A percentile compares a stretch with the other conserved stretches of the same genome.
Conservation (phyloP, 2,797 vertebrate species). For the Nannoperca australis region DNA sequence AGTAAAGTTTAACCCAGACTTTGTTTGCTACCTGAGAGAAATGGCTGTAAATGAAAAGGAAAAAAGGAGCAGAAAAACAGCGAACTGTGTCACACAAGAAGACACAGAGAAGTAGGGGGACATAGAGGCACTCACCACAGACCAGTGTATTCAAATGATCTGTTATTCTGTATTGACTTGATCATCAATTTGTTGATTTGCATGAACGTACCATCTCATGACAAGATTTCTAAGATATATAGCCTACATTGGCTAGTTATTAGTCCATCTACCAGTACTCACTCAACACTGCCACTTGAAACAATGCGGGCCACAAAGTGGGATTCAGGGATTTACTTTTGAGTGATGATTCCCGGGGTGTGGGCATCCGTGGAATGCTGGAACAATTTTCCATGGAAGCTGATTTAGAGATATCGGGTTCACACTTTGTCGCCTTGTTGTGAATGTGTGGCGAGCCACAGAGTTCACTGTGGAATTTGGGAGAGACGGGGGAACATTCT, state of each 20-base stretch:
- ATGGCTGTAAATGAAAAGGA: neutral
- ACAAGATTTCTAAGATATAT: conserved; percentile 3
- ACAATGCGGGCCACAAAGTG: conserved; percentile 21
- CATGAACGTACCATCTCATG: neutral
- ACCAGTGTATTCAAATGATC: neutral
- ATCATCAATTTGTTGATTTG: conserved; percentile 5
- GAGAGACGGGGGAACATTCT: too few relatives aligned
- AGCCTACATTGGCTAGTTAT: neutral
- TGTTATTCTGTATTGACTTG: neutral
- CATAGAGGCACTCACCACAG: neutral
- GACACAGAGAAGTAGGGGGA: neutral
- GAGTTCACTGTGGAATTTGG: conserved; percentile 53
- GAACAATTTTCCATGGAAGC: conserved; percentile 66
- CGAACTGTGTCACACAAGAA: neutral
- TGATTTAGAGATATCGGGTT: conserved; percentile 56
- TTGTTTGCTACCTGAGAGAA: conserved; percentile 12
- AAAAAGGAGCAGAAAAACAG: neutral
- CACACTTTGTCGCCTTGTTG: conserved; percentile 46
- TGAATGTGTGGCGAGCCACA: conserved; percentile 67
- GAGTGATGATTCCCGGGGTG: conserved; percentile 68
- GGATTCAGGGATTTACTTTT: conserved; percentile 49
- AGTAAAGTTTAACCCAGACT: conserved; percentile 10
- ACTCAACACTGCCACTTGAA: conserved; percentile 27
- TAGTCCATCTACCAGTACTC: neutral
- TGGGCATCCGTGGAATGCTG: conserved; percentile 79